Conservation (phyloP, 2,888 invertebrate genomes). For the Synergus itoensis region DNA sequence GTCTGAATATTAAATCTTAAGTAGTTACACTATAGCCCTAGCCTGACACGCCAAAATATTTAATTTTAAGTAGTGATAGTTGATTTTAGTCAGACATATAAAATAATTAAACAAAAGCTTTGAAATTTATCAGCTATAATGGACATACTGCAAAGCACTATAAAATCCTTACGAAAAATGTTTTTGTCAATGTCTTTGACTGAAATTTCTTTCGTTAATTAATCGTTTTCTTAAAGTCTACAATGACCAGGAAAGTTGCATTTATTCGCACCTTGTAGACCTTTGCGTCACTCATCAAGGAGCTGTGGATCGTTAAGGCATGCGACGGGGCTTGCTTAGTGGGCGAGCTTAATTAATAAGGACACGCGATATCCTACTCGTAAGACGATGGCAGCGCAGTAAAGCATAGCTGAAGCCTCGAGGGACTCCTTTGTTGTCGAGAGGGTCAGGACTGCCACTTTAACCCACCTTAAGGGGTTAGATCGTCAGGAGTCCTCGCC, state of each 20-base stretch:
- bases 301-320: constrained; percentile 74
- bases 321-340: constrained; percentile 74
- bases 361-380: constrained; percentile 76
- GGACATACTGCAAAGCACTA: no score
- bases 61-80: no score
- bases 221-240: neutral
- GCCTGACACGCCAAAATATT: no score
- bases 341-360: constrained; percentile 77
- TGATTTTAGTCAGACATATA: no score
- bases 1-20: no score
- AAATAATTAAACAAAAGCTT: no score
- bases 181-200: neutral
- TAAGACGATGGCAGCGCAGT: constrained; percentile 68
- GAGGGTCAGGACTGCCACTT: constrained; percentile 75
- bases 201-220: neutral
- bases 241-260: constrained; percentile 23
- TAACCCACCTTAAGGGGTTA: constrained; percentile 73
- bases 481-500: constrained; percentile 62
- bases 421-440: constrained; percentile 77
- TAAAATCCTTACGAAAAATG: neutral
- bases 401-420: constrained; percentile 70
- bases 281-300: constrained; percentile 14
- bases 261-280: constrained; percentile 33
- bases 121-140: constrained; percentile 25
- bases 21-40: no score